Evolutionary conservation across 1,140 invertebrate species (phyloP), one percentile per base, ranked within the genome.

Genomic region (Paracyclopina nana): DNA sequence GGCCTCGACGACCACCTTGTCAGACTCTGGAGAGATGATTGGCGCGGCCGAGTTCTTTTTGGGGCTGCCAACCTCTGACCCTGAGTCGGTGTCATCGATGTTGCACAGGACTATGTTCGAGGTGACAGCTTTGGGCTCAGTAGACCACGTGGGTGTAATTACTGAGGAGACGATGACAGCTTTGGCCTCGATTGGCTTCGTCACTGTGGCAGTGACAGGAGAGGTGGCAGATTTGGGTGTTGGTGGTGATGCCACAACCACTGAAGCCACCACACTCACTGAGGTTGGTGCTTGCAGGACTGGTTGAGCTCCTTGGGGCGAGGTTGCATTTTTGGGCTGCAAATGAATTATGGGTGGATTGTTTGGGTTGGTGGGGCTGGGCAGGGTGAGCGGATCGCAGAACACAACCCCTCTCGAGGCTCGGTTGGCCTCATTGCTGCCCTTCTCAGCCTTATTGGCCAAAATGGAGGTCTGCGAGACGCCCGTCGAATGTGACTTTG

Each of bases 221-320:
- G 68, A 57, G 2, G 71, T 72, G 1, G 71, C 64, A 55, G 72
- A 64, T 0, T 57, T 67, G 65, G 2, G 64, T 61, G 4, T 28
- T 18, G 57, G 56, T 16, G 57, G 57, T 49, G 56, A 49, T 6
- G 57, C 14, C 9, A 38, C 14, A 22, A 12, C 24, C 6, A 29
- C 42, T 22, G 12, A 26, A 24, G n/a, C 20, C n/a, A 41, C n/a
- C n/a, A n/a, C n/a, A n/a, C n/a, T n/a, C n/a, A n/a, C n/a, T n/a
- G n/a, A n/a, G n/a, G n/a, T n/a, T n/a, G n/a, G n/a, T n/a, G n/a
- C n/a, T n/a, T n/a, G n/a, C n/a, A n/a, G n/a, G n/a, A n/a, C n/a
- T n/a, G n/a, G n/a, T n/a, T n/a, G n/a, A n/a, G n/a, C n/a, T n/a
- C n/a, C n/a, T n/a, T n/a, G n/a, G n/a, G n/a, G n/a, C n/a, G n/a